Percentiles rank a stretch among this genome's conserved stretches.
Conservation (phyloP, 2,113 vertebrate genomes). For the Pionites leucogaster region DNA sequence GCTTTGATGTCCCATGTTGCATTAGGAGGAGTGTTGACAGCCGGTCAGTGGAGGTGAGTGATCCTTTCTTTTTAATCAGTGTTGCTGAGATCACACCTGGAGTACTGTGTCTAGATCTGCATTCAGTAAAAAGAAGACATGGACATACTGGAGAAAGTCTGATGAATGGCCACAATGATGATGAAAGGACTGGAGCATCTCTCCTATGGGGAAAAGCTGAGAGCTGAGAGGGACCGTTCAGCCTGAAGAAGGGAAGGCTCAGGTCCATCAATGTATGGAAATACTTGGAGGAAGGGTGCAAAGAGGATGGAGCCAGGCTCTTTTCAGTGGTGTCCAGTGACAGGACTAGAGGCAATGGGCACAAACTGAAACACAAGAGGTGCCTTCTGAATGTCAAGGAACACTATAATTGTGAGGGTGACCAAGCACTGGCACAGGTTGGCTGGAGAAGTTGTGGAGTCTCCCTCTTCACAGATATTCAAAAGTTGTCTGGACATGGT, state of each 20-base stretch:
- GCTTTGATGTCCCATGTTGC: background rate
- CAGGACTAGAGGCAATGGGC: background rate
- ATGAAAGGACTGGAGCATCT: background rate
- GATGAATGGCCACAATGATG: background rate
- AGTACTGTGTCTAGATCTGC: background rate
- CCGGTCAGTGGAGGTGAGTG: background rate
- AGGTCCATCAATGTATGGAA: background rate
- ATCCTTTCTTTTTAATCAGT: background rate
- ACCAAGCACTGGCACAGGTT: background rate
- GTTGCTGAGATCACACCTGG: background rate
- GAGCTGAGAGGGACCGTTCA: background rate
- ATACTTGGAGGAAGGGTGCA: background rate
- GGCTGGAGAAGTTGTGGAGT: background rate
- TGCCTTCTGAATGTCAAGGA: background rate
- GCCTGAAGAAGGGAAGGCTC: background rate
- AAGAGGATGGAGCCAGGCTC: background rate
- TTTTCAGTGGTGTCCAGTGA: background rate
- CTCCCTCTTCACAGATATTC: background rate
- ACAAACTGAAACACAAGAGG: background rate
- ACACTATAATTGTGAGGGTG: background rate
- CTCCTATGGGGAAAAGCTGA: background rate
- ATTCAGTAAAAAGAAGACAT: background rate
- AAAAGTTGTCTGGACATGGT: background rate
- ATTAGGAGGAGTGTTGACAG: background rate
- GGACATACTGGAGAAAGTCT: background rate